Evolutionary conservation across 2,888 invertebrate species (phyloP), one percentile per base, ranked within the genome.

Genomic region (Sthenelais limicola): DNA sequence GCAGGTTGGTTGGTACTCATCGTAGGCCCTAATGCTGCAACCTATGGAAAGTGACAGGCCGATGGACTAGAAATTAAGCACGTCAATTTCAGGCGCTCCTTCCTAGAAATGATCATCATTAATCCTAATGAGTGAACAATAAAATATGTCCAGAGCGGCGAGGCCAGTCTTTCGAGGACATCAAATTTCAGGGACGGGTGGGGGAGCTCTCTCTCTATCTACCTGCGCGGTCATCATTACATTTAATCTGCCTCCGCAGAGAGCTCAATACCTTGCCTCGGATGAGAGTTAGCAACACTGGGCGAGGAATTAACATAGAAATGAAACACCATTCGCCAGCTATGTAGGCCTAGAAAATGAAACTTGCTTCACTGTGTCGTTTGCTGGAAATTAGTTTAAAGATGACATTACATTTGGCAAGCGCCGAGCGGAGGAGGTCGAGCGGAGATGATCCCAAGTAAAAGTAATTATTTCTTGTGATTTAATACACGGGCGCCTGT

Each of bases 81-180:
- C 62, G 62, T 62, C 62, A 62, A 62, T 62, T 62, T 62, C 62
- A 62, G 62, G 38, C 62, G 62, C 62, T 62, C 18, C 62, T 62
- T 62, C 62, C 62, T 62, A 26, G 62, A 62, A 62, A 62, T 62
- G 62, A 62, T 62, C 62, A 62, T 62, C 62, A 62, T 62, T 62
- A 62, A 62, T 62, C 62, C 62, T 62, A 62, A 62, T 62, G 62
- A 62, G 38, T 26, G 62, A 62, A 62, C 62, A 62, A 62, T 62
- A 62, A 62, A 62, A 62, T 62, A 62, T 62, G 62, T 62, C 62
- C 62, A 62, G 62, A 7, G 35, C 12, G 43, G 38, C 24, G 38
- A 26, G 62, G 9, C 38, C 38, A 35, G 35, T 62, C 62, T 2
- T 24, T 26, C 18, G 24, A 33, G 35, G 35, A 62, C 43, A 43